A percentile compares a stretch with the other conserved stretches of the same genome.
These are phyloP conservation scores for Alectoris magna DNA, from an alignment of 2,797 vertebrate species.

Conservation along the genomic window DNA sequence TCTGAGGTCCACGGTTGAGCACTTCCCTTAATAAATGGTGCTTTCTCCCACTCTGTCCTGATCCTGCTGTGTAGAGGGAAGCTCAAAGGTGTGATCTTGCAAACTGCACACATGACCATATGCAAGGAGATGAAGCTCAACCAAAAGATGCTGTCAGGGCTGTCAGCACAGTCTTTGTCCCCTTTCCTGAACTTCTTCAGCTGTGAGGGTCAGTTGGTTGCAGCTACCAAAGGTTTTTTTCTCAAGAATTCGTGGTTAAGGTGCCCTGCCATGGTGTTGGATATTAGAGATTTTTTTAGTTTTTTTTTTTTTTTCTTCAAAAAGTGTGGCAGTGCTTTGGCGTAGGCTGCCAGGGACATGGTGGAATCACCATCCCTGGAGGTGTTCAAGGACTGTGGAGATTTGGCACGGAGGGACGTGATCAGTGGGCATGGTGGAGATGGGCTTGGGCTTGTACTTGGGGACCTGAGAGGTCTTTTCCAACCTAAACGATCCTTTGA, in stretches of 20 bases:
- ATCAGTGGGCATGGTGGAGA: no score
- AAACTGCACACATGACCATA: accelerated
- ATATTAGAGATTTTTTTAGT: no score
- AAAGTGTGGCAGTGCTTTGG: no score
- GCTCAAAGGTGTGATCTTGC: not conserved
- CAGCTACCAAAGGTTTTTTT: not conserved
- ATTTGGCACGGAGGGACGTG: no score
- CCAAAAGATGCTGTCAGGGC: not conserved
- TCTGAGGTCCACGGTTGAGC: accelerated
- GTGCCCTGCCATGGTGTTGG: not conserved
- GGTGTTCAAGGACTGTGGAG: no score
- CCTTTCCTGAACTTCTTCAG: not conserved
- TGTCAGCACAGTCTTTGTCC: not conserved
- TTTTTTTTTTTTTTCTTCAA: no score
- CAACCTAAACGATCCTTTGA: no score
- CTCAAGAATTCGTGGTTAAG: not conserved
- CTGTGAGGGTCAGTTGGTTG: not conserved
- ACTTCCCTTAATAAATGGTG: not conserved
- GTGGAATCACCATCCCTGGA: no score
- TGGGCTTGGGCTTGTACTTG: no score
- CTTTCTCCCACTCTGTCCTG: not conserved
- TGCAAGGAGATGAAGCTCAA: not conserved
- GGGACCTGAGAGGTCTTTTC: no score
- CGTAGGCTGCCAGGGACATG: no score
- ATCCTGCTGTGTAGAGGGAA: accelerated